phyloP scores from a whole-genome alignment of 2,888 invertebrate genomes.

The Choristoneura rosaceana region DNA sequence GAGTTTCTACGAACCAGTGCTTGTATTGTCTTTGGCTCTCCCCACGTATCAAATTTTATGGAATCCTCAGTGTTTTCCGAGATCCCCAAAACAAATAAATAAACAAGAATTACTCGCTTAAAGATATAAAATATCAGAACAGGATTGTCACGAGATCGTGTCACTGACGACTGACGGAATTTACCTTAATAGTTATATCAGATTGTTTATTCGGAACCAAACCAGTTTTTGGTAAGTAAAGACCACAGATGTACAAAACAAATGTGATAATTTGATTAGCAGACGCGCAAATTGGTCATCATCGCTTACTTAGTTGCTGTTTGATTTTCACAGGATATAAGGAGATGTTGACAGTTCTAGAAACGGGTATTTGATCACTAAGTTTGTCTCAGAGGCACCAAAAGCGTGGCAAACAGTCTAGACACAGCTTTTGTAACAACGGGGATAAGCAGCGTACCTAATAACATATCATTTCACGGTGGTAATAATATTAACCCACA shows the following conservation, averaged over 20 bases:
- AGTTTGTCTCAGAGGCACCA: slow-evolving; percentile 7
- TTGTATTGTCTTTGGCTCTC: too few relatives aligned
- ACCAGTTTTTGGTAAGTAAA: slow-evolving; percentile 17
- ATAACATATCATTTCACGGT: background rate
- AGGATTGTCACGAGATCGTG: background rate
- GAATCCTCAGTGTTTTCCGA: too few relatives aligned
- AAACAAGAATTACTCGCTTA: too few relatives aligned
- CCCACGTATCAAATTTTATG: too few relatives aligned
- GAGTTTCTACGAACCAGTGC: too few relatives aligned
- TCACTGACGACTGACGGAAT: background rate
- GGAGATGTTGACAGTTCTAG: slow-evolving; percentile 25
- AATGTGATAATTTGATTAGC: slow-evolving; percentile 25
- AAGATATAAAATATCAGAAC: background rate
- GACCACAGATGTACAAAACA: slow-evolving; percentile 15
- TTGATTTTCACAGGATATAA: slow-evolving; percentile 31
- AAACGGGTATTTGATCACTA: slow-evolving; percentile 24
- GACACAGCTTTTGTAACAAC: background rate
- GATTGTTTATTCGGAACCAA: background rate
- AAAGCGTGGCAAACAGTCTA: background rate
- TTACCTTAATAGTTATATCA: slow-evolving; percentile 2
- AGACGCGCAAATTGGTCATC: slow-evolving; percentile 27
- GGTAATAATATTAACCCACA: background rate
- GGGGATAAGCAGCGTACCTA: background rate
- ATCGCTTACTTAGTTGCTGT: slow-evolving; percentile 21
- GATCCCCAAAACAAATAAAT: too few relatives aligned